Evolutionary conservation across 2,888 invertebrate species (phyloP).

Genomic region (Dorcus hopei): DNA sequence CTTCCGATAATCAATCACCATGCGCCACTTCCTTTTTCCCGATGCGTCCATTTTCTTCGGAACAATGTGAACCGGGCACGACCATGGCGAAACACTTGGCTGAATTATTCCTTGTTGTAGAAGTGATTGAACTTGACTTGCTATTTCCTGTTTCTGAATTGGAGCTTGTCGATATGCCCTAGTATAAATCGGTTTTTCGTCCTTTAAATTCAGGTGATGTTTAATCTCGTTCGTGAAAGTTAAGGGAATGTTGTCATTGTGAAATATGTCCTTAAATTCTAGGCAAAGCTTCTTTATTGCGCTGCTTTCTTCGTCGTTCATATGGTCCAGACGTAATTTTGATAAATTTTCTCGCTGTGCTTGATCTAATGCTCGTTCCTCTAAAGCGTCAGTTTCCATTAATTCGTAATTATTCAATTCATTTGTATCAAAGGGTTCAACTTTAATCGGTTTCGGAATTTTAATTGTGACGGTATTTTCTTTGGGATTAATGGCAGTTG

Average conservation of each 20-base stretch:
- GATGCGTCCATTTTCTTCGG: slow-evolving; percentile 22
- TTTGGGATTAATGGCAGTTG: too few relatives aligned
- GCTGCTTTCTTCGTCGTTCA: slow-evolving; percentile 6
- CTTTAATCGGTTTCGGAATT: too few relatives aligned
- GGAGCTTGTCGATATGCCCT: slow-evolving; percentile 29
- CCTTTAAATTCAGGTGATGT: slow-evolving; percentile 21
- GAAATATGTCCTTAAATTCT: slow-evolving; percentile 19
- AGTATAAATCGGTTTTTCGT: slow-evolving; percentile 20
- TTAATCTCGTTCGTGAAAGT: slow-evolving; percentile 22
- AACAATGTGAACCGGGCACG: slow-evolving; percentile 23
- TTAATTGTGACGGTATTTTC: too few relatives aligned
- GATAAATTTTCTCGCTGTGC: too few relatives aligned
- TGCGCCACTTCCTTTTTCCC: slow-evolving; percentile 22
- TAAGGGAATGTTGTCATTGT: slow-evolving; percentile 14
- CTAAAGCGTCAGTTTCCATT: too few relatives aligned
- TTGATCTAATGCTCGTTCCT: not conserved
- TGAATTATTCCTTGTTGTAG: slow-evolving; percentile 20
- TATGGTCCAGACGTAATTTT: slow-evolving; percentile 4
- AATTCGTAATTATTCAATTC: not conserved
- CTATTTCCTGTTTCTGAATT: slow-evolving; percentile 27
- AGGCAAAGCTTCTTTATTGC: slow-evolving; percentile 7
- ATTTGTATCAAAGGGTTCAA: too few relatives aligned
- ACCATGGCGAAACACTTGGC: slow-evolving; percentile 19
- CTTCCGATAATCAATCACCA: slow-evolving; percentile 26
- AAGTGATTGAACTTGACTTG: slow-evolving; percentile 19